These are phyloP conservation scores for Lepidochrysops patricia DNA, from an alignment of 2,888 invertebrate genomes.

Conservation along the genomic window DNA sequence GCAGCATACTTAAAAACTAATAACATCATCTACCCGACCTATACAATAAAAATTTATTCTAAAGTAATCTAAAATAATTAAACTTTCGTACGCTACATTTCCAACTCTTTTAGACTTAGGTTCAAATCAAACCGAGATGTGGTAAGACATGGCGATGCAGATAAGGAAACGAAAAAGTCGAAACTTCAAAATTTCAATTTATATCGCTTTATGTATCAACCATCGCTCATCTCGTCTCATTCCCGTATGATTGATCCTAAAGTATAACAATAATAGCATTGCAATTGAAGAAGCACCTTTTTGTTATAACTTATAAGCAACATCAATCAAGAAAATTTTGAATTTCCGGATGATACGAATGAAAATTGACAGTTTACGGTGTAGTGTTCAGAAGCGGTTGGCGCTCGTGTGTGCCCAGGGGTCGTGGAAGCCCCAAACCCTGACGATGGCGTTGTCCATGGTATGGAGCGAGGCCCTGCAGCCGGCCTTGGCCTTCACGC, in stretches of 20 bases:
- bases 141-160: no score
- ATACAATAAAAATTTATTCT: slow-evolving; percentile 17
- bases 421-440: slow-evolving; percentile 66
- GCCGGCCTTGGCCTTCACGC: slow-evolving; percentile 65
- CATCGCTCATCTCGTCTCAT: no score
- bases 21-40: background rate
- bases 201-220: no score
- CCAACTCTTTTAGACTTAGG: slow-evolving; percentile 19
- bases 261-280: slow-evolving; percentile 21
- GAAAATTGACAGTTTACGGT: background rate
- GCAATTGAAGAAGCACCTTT: slow-evolving; percentile 26
- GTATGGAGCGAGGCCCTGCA: slow-evolving; percentile 64
- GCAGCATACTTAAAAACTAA: background rate
- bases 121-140: no score
- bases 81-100: slow-evolving; percentile 14
- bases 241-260: no score
- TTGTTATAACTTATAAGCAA: slow-evolving; percentile 16
- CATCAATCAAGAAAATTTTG: background rate
- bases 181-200: no score
- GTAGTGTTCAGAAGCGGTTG: slow-evolving; percentile 45
- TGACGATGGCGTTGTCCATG: slow-evolving; percentile 63
- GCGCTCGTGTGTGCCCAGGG: slow-evolving; percentile 62
- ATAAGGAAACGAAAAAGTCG: no score
- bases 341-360: background rate
- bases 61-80: slow-evolving; percentile 21